These are phyloP conservation scores for Bilobella aurantiaca DNA, from an alignment of 1,140 invertebrate species.

Conservation along the genomic window DNA sequence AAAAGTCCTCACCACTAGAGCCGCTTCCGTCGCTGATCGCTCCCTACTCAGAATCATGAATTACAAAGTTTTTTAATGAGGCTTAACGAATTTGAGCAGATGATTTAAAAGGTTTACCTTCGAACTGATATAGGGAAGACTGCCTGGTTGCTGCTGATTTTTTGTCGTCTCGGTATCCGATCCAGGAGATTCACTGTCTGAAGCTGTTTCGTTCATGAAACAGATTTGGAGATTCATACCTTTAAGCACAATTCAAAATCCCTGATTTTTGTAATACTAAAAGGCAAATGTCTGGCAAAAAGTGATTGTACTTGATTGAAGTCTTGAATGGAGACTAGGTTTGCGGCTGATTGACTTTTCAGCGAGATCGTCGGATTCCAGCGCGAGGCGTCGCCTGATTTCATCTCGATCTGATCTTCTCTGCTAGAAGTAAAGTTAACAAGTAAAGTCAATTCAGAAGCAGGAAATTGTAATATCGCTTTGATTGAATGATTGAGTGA, in stretches of 20 bases:
- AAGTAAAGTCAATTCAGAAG: background rate
- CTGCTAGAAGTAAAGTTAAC: slow-evolving; percentile 45
- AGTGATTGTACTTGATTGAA: slow-evolving; percentile 61
- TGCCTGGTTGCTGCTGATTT: slow-evolving; percentile 27
- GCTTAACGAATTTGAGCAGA: no score
- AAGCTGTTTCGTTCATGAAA: slow-evolving; percentile 86
- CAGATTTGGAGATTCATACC: slow-evolving; percentile 88
- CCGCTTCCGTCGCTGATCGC: background rate
- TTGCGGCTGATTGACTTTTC: slow-evolving; percentile 59
- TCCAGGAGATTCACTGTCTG: slow-evolving; percentile 46
- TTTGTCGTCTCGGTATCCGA: slow-evolving; percentile 27
- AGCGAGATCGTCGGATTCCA: slow-evolving; percentile 71
- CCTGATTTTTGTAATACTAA: background rate
- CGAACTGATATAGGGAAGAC: slow-evolving; percentile 29
- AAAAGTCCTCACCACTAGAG: slow-evolving; percentile 56
- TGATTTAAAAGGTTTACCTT: background rate
- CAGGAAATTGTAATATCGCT: background rate
- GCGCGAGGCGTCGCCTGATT: slow-evolving; percentile 74
- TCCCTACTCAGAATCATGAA: background rate
- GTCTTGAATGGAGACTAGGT: slow-evolving; percentile 71
- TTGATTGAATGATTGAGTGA: no score
- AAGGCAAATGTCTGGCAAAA: slow-evolving; percentile 15
- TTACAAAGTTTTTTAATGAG: no score
- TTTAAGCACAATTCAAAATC: slow-evolving; percentile 37
- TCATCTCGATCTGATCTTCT: slow-evolving; percentile 82